Base-by-base conservation (phyloP, 2,797 vertebrate genomes). In the Tauraco hartlaubi region DNA sequence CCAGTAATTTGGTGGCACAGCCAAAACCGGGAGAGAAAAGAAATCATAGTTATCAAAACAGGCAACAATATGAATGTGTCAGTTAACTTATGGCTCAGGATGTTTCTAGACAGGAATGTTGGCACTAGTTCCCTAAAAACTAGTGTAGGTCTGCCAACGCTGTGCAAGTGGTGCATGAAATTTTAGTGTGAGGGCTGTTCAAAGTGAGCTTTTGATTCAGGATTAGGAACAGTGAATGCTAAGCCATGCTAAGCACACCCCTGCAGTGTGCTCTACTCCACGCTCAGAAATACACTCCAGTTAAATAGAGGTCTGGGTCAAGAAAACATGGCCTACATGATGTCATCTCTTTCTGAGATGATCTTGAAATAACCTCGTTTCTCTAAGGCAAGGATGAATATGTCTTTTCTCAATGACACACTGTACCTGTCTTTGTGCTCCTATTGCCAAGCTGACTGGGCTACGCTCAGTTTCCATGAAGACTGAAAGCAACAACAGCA, bases 91-190 rank as follows among this genome's bases (percentile, higher is more conserved):
- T 69, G 87, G 87, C 69, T 94, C 89, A 92, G 82, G 66, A 91
- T 62, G 62, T 91, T 95, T 95, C 85, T 69, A 67, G 55, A 78
- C 69, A 49, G 82, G 73, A 88, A 94, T 90, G 76, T 79, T 95
- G 95, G 91, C 96, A 92, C 35, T 18, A 4, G 15, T 76, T 94
- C 29, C 49, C 56, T 76, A 59, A 94, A 94, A 96, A 37, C 63
- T 71, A 90, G 63, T 69, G 76, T 74, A 88, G 11, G 21, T 92
- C 67, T 86, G 95, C 96, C 95, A 96, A 33, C 0, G 2, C 83
- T 56, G 49, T 86, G 68, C 74, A 96, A 95, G 90, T 71, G 59
- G 76, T 96, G 95, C 96, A 90, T 95, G 91, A 92, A 96, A 95
- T 96, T 91, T 86, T 84, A 81, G 91, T 76, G 78, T 79, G 69